Evolutionary conservation across 2,113 vertebrate species (phyloP).

Genomic region (Pseudorectes ferrugineus): DNA sequence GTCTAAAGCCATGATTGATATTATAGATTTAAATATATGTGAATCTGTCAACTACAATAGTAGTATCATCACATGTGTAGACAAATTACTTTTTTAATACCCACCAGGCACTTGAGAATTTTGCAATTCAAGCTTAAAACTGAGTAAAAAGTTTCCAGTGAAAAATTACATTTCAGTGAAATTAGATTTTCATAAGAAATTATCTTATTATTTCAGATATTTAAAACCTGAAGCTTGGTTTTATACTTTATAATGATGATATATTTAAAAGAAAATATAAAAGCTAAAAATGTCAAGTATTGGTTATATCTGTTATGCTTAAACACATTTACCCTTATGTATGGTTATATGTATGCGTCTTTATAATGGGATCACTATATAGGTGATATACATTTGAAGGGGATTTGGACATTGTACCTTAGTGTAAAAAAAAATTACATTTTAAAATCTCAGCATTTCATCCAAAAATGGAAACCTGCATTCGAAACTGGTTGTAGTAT

Average conservation of each 20-base stretch:
- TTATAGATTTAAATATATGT: not conserved
- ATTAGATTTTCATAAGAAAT: not conserved
- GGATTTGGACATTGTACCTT: not conserved
- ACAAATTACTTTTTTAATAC: not conserved
- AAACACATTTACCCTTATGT: not conserved
- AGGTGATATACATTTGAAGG: not conserved
- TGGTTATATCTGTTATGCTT: not conserved
- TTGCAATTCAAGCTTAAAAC: not conserved
- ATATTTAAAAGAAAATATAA: not conserved
- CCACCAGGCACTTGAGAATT: not conserved
- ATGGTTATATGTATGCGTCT: not conserved
- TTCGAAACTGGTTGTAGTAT: not conserved
- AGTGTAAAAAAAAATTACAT: not conserved
- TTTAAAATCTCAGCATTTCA: not conserved
- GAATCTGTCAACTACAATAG: not conserved
- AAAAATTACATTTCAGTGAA: not conserved
- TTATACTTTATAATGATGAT: not conserved
- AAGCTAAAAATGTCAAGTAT: not conserved
- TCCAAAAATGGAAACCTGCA: not conserved
- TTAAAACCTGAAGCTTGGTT: not conserved
- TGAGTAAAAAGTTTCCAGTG: not conserved
- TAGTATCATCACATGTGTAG: not conserved
- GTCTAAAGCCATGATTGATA: not conserved
- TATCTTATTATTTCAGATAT: not conserved
- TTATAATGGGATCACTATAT: not conserved